A percentile compares a stretch with the other conserved stretches of the same genome.
phyloP scores from a whole-genome alignment of 2,113 vertebrate species.

The Chinchilla lanigera region DNA sequence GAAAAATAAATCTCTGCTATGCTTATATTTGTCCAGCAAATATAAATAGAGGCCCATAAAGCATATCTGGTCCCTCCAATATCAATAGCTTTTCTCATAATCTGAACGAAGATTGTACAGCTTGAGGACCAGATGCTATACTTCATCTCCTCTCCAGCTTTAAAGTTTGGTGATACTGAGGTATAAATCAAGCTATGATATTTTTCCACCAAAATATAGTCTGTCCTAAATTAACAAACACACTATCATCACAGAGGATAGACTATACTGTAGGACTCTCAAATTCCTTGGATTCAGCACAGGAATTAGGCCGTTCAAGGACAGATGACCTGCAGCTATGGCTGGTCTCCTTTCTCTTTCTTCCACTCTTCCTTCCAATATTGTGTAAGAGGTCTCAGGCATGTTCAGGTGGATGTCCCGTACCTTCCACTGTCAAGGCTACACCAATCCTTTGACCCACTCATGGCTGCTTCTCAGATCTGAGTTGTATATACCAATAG shows the following conservation, averaged over 20 bases:
- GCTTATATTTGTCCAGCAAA: neutral
- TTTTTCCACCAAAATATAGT: neutral
- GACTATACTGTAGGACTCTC: neutral
- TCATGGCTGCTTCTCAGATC: neutral
- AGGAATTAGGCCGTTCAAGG: neutral
- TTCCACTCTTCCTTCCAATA: too few species aligned
- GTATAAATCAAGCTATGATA: neutral
- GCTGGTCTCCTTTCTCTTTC: neutral
- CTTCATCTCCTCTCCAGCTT: neutral
- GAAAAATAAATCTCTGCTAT: neutral
- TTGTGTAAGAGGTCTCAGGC: neutral
- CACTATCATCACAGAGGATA: neutral
- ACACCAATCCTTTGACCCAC: neutral
- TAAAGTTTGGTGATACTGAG: neutral
- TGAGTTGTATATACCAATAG: neutral
- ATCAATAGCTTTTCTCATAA: neutral
- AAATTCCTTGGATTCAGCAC: neutral
- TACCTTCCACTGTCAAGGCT: neutral
- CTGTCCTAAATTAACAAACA: neutral
- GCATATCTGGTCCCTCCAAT: neutral
- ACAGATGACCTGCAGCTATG: neutral
- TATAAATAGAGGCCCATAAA: neutral
- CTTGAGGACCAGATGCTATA: neutral
- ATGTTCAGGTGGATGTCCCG: rapidly evolving
- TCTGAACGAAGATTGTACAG: neutral